Base-by-base conservation (phyloP, 2,888 invertebrate species). In the Stramonita haemastoma region DNA sequence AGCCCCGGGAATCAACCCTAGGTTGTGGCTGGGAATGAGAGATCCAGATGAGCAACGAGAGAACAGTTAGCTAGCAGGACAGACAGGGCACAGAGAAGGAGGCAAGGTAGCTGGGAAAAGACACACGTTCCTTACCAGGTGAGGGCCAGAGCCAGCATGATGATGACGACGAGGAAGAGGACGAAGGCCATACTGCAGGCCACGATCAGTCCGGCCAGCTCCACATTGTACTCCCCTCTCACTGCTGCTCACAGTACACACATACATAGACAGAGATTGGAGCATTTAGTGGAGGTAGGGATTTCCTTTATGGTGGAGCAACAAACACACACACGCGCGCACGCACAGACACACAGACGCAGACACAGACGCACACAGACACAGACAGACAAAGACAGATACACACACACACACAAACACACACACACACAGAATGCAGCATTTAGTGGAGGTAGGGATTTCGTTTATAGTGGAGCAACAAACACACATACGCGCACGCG, bases 141-240 rank as follows among this genome's bases (percentile, higher is more conserved):
- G 11, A 83, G 70, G 11, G 84, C 86, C n/a, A 89, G n/a, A 5
- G 88, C 66, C 11, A 90, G 15, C 81, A 91, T 86, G 60, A 83
- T 46, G 60, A 91, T 66, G n/a, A 90, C 73, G 77, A 90, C 56
- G 26, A 73, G 70, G 46, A 91, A 57, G 6, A 91, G 32, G 70
- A 90, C 34, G 88, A 91, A 91, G 34, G 90, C 34, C 29, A 77
- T 36, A 15, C 32, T 86, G 57, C 87, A 26, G 13, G 88, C 85
- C 32, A 66, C 90, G 0, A 90, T 85, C 77, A 90, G 57, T 6
- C 85, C 90, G 22, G 70, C 87, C 5, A 90, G 36, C 8, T 84
- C 29, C 36, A 46, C 26, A 15, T 15, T 26, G 34, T 79, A 79
- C 0, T 79, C 32, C 13, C 46, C 36, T 6, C 46, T 22, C 29